Base-by-base conservation (phyloP, 2,888 invertebrate genomes). In the Sthenelais limicola region DNA sequence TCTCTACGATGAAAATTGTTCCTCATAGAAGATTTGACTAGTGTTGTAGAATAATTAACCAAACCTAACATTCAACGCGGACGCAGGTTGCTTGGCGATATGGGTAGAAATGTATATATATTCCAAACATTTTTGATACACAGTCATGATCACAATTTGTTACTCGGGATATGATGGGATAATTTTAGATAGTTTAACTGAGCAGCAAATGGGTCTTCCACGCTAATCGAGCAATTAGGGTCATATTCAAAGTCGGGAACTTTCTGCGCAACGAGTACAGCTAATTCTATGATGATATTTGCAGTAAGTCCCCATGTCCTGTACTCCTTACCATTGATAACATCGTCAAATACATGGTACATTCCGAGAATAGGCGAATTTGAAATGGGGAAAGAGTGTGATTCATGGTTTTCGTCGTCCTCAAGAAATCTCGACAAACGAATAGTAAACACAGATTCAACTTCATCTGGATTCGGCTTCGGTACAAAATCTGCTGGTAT, bases 301-400 rank as follows among this genome's bases (percentile, higher is more conserved):
- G 83, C 83, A 5, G 85, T 85, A 28, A 80, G 72, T 0, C 85
- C 85, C 81, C 81, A 84, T 0, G 84, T 83, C 7, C 72, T 62
- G 9, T 82, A 72, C 21, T 62, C 54, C 54, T 70, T 56, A 5
- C 77, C 81, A 54, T 80, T 72, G 15, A 83, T 68, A 15, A 66
- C 69, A 66, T 83, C 82, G 9, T 73, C 43, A 74, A 85, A 83
- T 71, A 75, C 77, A 73, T 80, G 78, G 18, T 77, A 47, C 58
- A 75, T 73, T 2, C 52, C 35, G 7, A 47, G n/a, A 7, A 73
- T 68, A 30, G 58, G 67, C 24, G 0, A n/a, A 35, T 38, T 28
- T n/a, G n/a, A n/a, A 47, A 24, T 26, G 9, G 0, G n/a, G 26
- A 32, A 73, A 0, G 15, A 33, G 0, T 32, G 7, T 9, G 48